Base-by-base conservation (phyloP, 1,140 invertebrate species). In the Bombus picipes region DNA sequence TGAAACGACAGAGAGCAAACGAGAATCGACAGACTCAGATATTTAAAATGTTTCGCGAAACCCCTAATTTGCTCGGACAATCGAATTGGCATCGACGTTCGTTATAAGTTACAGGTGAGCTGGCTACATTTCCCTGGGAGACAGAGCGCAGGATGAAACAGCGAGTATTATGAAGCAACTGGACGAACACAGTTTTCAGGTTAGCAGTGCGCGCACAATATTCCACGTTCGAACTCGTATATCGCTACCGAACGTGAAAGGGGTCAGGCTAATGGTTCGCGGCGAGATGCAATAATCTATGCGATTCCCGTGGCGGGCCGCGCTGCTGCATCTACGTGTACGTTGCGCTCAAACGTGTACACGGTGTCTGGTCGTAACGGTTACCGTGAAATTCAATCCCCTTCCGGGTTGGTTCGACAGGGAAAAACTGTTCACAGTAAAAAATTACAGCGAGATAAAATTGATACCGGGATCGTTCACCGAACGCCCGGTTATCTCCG, bases 261-360 rank as follows among this genome's bases (percentile, higher is more conserved):
- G 85, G 87, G 80, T 85, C 87, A 87, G 86, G 85, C 87, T 91
- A 92, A 92, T 92, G 91, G 86, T 89, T 91, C 85, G 87, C 72
- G 75, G 85, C 59, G 87, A 92, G 91, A 92, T 87, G 83, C 87
- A 86, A 80, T 91, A 92, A 92, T 92, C 88, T 91, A 90, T 89
- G 85, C 87, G 87, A 90, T 87, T 90, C 87, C 83, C 83, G 89
- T 68, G 87, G 57, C 75, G 57, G 57, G 47, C 53, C 81, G 81
- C 62, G 39, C 53, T n/a, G 39, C 15, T 39, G 22, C 22, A 32
- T 18, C 25, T 28, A 25, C 53, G 43, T 68, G 74, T 62, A 70
- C 5, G 71, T 59, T 78, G 62, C 81, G 53, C 28, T 62, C 9
- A 9, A 37, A 57, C 41, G 79, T 28, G 43, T 71, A 57, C 78